Conservation (phyloP, 2,888 invertebrate species). For the Dynastes maya region DNA sequence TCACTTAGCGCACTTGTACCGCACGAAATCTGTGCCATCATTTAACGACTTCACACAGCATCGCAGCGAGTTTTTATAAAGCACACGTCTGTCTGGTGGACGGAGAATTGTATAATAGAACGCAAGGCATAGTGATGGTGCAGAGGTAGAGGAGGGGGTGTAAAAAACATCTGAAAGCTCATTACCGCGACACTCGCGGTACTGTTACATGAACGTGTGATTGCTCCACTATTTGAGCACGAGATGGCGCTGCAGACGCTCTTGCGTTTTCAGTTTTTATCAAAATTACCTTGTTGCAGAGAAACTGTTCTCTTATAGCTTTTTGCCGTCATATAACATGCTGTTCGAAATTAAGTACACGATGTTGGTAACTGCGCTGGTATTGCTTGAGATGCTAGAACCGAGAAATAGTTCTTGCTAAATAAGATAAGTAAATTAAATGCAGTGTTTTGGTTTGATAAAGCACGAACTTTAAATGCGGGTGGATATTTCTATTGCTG, state of each 20-base stretch:
- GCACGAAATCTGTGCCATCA: not conserved
- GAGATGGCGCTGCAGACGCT: not conserved
- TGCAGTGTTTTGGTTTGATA: too few relatives aligned
- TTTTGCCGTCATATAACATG: too few relatives aligned
- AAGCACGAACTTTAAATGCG: too few relatives aligned
- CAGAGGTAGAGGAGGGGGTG: not conserved
- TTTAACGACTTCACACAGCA: slow-evolving; percentile 4
- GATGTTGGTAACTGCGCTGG: too few relatives aligned
- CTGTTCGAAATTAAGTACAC: too few relatives aligned
- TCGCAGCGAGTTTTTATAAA: not conserved
- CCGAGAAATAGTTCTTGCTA: too few relatives aligned
- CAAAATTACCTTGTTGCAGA: not conserved
- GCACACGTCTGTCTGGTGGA: not conserved
- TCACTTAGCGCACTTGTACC: not conserved
- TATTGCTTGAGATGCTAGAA: too few relatives aligned
- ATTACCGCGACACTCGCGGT: not conserved
- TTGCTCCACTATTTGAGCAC: not conserved
- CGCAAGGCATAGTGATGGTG: too few relatives aligned
- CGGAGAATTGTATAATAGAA: not conserved
- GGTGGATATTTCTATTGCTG: too few relatives aligned
- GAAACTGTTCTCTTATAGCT: too few relatives aligned
- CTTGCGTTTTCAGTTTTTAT: not conserved
- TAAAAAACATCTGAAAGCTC: not conserved
- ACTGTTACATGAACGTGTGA: slow-evolving; percentile 5
- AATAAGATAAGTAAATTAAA: too few relatives aligned